These are phyloP conservation scores for Gasterosteus nipponicus DNA, from an alignment of 2,113 vertebrate genomes.

Conservation along the genomic window DNA sequence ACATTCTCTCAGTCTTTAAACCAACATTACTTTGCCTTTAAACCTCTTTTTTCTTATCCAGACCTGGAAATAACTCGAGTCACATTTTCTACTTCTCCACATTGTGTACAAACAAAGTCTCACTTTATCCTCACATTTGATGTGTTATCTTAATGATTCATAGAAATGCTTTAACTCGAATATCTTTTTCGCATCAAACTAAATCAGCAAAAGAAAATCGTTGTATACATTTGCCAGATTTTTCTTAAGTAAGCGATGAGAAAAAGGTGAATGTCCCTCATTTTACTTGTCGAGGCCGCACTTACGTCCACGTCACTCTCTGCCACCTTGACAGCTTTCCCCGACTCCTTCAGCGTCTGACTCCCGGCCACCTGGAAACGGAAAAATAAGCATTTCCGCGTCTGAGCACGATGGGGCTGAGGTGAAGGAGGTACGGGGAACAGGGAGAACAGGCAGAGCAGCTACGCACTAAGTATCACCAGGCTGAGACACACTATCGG, in stretches of 20 bases:
- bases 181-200: neutral
- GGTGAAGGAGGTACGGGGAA: conserved; percentile 20
- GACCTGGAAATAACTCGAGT: neutral
- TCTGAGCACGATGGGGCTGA: conserved; percentile 3
- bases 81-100: no score
- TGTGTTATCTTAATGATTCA: neutral
- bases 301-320: conserved; percentile 96
- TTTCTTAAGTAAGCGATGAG: neutral
- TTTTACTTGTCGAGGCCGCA: conserved; percentile 38
- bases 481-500: conserved; percentile 22
- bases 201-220: neutral
- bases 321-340: conserved; percentile 91
- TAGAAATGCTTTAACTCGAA: neutral
- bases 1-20: neutral
- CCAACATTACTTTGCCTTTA: neutral
- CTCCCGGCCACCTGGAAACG: conserved; percentile 86
- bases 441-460: conserved; percentile 50
- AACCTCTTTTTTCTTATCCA: neutral
- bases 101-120: neutral
- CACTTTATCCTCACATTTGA: no score
- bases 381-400: conserved; percentile 30
- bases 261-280: neutral
- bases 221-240: neutral
- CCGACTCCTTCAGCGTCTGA: conserved; percentile 85
- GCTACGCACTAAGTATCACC: conserved; percentile 29